Base-by-base conservation (phyloP, 2,888 invertebrate species). In the Meliscaeva auricollis region DNA sequence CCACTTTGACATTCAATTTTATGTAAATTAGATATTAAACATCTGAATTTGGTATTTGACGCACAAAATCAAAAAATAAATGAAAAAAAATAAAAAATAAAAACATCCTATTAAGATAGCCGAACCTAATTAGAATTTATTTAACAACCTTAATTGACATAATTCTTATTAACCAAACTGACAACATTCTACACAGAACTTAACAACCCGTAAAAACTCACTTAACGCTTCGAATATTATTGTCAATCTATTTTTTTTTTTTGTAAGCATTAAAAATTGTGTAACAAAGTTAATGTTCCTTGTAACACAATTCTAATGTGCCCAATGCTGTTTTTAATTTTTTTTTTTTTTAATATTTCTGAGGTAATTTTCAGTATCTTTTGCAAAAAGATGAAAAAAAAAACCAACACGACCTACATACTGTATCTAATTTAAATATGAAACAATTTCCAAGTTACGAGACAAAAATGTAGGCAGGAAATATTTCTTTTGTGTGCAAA, bases 101-200 rank as follows among this genome's bases (percentile, higher is more conserved):
- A 22, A 0, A 1, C 4, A 9, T 9, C 38, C 11, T 13, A 15
- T 30, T 11, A 9, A 44, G 41, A 26, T 44, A 30, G 26, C 26
- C 30, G 32, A 64, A 46, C 30, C 46, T 46, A 46, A 64, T 46
- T 64, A 64, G 13, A 64, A 64, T 64, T 64, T 64, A 46, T 64
- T 46, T 64, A 32, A 64, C 26, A 64, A 30, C 64, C 46, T 17
- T 44, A 44, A 62, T 62, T 46, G 44, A 62, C 62, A 44, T 64
- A 30, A 64, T 32, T 17, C 3, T 17, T 64, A 32, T 30, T 32
- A 32, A 17, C 30, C 30, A 58, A 4, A 48, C 38, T 11, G 0
- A 38, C 38, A 38, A 38, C 7, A 13, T 9, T 7, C 9, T 13
- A 3, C 13, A 1, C 1, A 44, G 8, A 30, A 17, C 20, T 13